Conservation (phyloP, 2,113 vertebrate species). For the Plectropomus leopardus region DNA sequence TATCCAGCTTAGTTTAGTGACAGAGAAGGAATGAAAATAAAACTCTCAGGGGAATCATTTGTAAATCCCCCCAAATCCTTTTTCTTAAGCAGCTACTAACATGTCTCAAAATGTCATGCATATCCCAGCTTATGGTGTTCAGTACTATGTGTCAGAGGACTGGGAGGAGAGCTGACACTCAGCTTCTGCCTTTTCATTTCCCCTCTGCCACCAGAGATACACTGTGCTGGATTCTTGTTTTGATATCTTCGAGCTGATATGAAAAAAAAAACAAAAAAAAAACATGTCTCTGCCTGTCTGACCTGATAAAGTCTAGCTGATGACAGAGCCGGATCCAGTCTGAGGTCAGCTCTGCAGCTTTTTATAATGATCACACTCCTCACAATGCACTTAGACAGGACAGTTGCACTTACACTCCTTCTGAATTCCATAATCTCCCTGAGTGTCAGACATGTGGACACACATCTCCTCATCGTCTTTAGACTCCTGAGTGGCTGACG, state of each 20-base stretch:
- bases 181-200: conserved; percentile 64
- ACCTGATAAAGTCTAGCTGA: conserved; percentile 31
- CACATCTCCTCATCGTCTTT: conserved; percentile 28
- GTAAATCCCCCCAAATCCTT: conserved; percentile 73
- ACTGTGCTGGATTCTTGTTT: conserved; percentile 35
- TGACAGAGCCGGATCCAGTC: conserved; percentile 27
- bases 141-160: conserved; percentile 34
- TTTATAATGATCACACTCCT: conserved; percentile 47
- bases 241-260: conserved; percentile 51
- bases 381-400: conserved; percentile 6
- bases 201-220: conserved; percentile 30
- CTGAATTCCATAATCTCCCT: conserved; percentile 46
- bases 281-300: conserved; percentile 23
- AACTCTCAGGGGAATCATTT: conserved; percentile 61
- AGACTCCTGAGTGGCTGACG: conserved; percentile 54
- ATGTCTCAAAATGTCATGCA: conserved; percentile 71
- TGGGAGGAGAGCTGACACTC: conserved; percentile 61
- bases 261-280: conserved; percentile 6
- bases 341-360: conserved; percentile 29
- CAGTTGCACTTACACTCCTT: background rate
- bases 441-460: conserved; percentile 26
- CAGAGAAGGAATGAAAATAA: conserved; percentile 57
- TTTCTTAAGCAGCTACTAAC: conserved; percentile 72
- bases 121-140: conserved; percentile 67
- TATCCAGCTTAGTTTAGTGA: conserved; percentile 72